Conservation (phyloP, 2,888 invertebrate genomes). For the Nematopogon swammerdamellus region DNA sequence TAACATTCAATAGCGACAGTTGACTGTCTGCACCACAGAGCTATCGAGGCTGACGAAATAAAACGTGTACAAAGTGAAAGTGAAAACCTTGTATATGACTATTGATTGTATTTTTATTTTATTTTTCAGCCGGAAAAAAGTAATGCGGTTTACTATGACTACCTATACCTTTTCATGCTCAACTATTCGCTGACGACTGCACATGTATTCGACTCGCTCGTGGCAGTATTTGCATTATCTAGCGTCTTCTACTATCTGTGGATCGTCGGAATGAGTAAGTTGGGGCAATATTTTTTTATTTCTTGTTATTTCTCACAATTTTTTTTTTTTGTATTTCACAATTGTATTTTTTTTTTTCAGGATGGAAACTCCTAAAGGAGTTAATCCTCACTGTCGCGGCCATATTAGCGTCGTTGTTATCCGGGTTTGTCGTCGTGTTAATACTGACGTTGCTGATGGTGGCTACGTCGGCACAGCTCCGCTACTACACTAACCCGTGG, state of each 20-base stretch:
- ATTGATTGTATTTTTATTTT: constrained; percentile 1
- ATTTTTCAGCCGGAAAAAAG: constrained; percentile 27
- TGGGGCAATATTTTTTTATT: neutral
- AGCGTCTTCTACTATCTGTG: constrained; percentile 35
- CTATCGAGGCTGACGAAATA: too few species aligned
- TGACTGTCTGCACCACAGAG: too few species aligned
- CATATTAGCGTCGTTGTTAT: constrained; percentile 16
- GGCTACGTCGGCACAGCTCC: constrained; percentile 26
- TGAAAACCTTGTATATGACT: too few species aligned
- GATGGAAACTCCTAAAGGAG: constrained; percentile 23
- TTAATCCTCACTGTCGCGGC: constrained; percentile 18
- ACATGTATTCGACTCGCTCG: constrained; percentile 31
- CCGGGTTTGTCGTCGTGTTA: constrained; percentile 13
- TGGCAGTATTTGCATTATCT: constrained; percentile 28
- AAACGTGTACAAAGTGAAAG: too few species aligned
- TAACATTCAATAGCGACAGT: too few species aligned
- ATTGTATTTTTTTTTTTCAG: constrained; percentile 15
- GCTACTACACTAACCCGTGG: constrained; percentile 33
- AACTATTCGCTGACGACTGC: constrained; percentile 56
- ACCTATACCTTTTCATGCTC: constrained; percentile 65
- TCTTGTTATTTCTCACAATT: neutral
- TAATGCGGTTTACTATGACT: constrained; percentile 68
- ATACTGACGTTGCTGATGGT: constrained; percentile 20
- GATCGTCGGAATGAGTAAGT: constrained; percentile 22
- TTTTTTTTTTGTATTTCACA: too few species aligned